A percentile compares a stretch with the other conserved stretches of the same genome.
Conservation (phyloP, 1,140 invertebrate species). For the Drosophila pseudoananassae region DNA sequence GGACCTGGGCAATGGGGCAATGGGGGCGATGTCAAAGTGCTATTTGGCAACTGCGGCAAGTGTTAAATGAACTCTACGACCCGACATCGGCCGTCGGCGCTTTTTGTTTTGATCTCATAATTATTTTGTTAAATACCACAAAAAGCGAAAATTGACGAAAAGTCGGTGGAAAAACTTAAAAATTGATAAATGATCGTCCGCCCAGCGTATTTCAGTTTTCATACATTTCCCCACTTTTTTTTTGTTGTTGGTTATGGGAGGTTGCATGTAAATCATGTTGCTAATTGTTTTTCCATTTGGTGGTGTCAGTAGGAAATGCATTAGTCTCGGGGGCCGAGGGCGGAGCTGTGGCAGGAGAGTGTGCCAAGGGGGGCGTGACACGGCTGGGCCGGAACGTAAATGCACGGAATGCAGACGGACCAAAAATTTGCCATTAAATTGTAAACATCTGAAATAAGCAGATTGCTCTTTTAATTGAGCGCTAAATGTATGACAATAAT, state of each 20-base stretch:
- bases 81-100: conserved; percentile 47
- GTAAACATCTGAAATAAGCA: conserved; percentile 53
- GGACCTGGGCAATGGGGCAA: not conserved
- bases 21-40: conserved; percentile 62
- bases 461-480: conserved; percentile 64
- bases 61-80: conserved; percentile 60
- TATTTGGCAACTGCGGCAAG: conserved; percentile 45
- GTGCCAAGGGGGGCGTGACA: conserved; percentile 1
- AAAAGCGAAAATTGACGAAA: conserved; percentile 35
- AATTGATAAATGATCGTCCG: conserved; percentile 51
- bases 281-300: conserved; percentile 74
- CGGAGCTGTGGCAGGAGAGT: not conserved
- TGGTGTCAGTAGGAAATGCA: conserved; percentile 27
- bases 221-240: not conserved
- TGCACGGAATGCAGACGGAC: conserved; percentile 29
- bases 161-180: conserved; percentile 28
- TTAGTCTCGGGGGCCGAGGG: conserved; percentile 12
- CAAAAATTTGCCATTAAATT: conserved; percentile 71
- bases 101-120: conserved; percentile 75
- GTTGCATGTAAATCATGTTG: conserved; percentile 76
- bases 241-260: conserved; percentile 60
- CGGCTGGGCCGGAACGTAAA: not conserved
- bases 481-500: conserved; percentile 71
- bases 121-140: conserved; percentile 71
- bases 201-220: conserved; percentile 2